These are phyloP conservation scores for Parazoanthus swiftii DNA, from an alignment of 92 coral and sea anemone species.

Conservation along the genomic window DNA sequence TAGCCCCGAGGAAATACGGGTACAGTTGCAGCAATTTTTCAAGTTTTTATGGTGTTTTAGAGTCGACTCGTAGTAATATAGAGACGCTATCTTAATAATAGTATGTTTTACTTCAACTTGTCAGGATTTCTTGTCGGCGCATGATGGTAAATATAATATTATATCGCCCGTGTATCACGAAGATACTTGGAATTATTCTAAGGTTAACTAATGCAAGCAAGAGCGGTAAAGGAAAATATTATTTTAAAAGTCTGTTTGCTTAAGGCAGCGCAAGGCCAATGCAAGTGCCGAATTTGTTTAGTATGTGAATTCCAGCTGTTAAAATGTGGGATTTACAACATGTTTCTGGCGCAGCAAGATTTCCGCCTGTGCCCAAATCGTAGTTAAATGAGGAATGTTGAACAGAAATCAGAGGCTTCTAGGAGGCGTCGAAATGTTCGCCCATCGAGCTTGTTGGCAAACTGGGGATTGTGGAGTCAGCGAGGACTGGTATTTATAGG, in stretches of 20 bases:
- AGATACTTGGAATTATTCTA: slow-evolving; percentile 28
- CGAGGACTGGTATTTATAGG: not conserved
- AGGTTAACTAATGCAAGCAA: slow-evolving; percentile 31
- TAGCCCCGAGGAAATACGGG: slow-evolving; percentile 50
- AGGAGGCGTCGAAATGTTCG: not conserved
- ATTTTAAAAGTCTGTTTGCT: slow-evolving; percentile 39
- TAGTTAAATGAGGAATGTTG: slow-evolving; percentile 31
- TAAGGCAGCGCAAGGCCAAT: slow-evolving; percentile 18
- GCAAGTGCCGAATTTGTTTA: slow-evolving; percentile 5
- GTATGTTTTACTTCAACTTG: not conserved
- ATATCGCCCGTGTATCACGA: slow-evolving; percentile 19
- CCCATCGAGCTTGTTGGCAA: slow-evolving; percentile 27
- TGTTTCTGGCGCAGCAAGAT: slow-evolving; percentile 21
- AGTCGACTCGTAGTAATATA: not conserved
- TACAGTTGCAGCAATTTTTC: slow-evolving; percentile 20
- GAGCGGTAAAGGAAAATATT: slow-evolving; percentile 30
- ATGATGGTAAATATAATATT: not conserved
- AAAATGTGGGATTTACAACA: slow-evolving; percentile 27
- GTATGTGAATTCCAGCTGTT: slow-evolving; percentile 33
- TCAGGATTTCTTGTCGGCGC: slow-evolving; percentile 21
- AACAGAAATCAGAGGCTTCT: not conserved
- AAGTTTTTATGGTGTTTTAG: slow-evolving; percentile 2
- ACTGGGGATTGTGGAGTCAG: not conserved
- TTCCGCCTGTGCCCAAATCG: slow-evolving; percentile 31
- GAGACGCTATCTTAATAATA: not conserved